Conservation (phyloP, 2,113 vertebrate genomes). For the Ceuthmochares aereus region DNA sequence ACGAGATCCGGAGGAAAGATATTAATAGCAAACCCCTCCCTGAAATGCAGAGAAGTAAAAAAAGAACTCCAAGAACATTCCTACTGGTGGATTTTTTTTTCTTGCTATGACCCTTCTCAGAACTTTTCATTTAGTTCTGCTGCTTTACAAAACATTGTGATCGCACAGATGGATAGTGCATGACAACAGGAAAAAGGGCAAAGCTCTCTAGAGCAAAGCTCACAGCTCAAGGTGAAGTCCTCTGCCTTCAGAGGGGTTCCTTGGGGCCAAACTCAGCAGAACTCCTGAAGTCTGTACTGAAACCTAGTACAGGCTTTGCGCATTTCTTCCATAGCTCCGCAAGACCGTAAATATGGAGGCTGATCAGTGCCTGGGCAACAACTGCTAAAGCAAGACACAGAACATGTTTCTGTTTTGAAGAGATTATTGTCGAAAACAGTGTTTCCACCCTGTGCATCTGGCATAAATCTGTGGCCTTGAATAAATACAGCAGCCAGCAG, state of each 20-base stretch:
- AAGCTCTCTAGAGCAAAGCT: background rate
- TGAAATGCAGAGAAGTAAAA: conserved; percentile 8
- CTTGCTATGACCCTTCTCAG: background rate
- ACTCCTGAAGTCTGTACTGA: background rate
- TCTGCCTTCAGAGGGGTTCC: background rate
- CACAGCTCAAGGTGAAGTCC: background rate
- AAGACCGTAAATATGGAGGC: background rate
- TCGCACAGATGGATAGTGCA: background rate
- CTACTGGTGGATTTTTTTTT: background rate
- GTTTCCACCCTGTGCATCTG: background rate
- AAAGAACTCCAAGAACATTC: background rate
- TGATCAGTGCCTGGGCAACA: background rate
- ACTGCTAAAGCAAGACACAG: background rate
- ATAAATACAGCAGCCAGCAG: background rate
- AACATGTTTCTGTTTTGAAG: background rate
- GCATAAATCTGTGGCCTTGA: background rate
- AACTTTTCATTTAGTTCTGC: background rate
- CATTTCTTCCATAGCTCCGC: background rate
- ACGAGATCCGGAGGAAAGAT: background rate
- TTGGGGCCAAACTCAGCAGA: background rate
- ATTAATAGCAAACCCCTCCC: conserved; percentile 21
- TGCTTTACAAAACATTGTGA: background rate
- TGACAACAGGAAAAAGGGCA: background rate
- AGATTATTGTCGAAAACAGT: background rate
- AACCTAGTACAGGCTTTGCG: background rate